A percentile compares a stretch with the other conserved stretches of the same genome.
These are phyloP conservation scores for Scelioninae gen. 1 DNA, from an alignment of 2,888 invertebrate genomes.

Conservation along the genomic window DNA sequence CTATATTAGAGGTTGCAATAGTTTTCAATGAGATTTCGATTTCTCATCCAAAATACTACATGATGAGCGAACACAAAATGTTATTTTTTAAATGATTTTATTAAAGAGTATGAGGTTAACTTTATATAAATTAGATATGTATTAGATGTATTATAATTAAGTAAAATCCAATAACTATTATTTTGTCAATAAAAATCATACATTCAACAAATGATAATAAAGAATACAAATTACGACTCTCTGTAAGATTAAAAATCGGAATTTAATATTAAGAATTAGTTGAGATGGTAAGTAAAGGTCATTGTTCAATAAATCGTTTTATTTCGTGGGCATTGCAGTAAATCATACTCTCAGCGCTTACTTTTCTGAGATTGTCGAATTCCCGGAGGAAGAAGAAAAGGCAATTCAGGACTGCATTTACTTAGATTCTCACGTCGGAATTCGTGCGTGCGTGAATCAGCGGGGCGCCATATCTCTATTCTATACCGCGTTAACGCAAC, in stretches of 20 bases:
- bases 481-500: constrained; percentile 22
- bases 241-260: not conserved
- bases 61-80: too few species aligned
- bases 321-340: constrained; percentile 21
- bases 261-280: too few species aligned
- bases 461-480: constrained; percentile 55
- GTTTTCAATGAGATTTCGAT: too few species aligned
- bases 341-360: constrained; percentile 37
- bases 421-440: constrained; percentile 29
- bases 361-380: constrained; percentile 24
- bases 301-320: constrained; percentile 13
- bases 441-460: constrained; percentile 45
- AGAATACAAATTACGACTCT: not conserved
- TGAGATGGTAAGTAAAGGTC: constrained; percentile 8
- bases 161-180: not conserved
- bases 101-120: too few species aligned
- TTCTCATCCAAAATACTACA: too few species aligned
- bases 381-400: constrained; percentile 35
- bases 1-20: too few species aligned
- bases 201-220: not conserved
- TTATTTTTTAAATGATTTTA: too few species aligned
- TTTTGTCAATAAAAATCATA: not conserved
- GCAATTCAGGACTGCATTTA: constrained; percentile 25
- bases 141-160: not conserved
- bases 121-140: too few species aligned